Conservation (phyloP, 2,888 invertebrate genomes). For the Leucania comma region DNA sequence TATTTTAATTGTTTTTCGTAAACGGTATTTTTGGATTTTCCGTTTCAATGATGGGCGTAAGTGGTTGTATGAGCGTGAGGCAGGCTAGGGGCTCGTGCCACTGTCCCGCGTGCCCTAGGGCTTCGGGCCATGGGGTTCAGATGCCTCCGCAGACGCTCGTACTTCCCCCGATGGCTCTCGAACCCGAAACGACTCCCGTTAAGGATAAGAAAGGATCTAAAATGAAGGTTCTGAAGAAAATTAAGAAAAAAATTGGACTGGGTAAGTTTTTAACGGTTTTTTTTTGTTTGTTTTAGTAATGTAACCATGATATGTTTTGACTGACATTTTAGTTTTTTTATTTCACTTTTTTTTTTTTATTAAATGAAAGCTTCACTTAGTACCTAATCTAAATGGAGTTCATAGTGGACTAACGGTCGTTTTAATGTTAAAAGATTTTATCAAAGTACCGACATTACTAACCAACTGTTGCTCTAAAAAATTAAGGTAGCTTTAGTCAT, state of each 20-base stretch:
- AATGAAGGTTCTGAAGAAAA: conserved; percentile 97
- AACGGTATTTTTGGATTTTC: conserved; percentile 59
- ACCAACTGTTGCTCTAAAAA: not conserved
- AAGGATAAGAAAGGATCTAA: conserved; percentile 91
- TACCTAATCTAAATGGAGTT: not conserved
- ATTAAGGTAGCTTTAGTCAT: not conserved
- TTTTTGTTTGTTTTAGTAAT: conserved; percentile 14
- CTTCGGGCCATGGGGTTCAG: conserved; percentile 79
- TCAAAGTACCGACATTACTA: conserved; percentile 21
- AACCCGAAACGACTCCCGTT: conserved; percentile 85
- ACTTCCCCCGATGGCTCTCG: conserved; percentile 87
- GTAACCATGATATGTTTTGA: conserved; percentile 10
- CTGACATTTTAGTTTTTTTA: conserved; percentile 19
- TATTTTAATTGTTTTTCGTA: conserved; percentile 49
- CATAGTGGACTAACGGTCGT: not conserved
- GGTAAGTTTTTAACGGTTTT: conserved; percentile 91
- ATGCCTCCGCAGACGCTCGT: conserved; percentile 87
- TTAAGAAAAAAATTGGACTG: conserved; percentile 96
- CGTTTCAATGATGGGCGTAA: conserved; percentile 88
- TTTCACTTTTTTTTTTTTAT: not conserved
- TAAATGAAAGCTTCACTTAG: not conserved
- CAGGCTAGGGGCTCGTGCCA: conserved; percentile 90
- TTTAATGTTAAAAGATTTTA: conserved; percentile 20
- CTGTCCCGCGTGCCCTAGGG: conserved; percentile 88
- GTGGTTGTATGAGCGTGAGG: conserved; percentile 91